Percentiles rank a stretch among this genome's conserved stretches.
Evolutionary conservation across 2,113 vertebrate genomes (phyloP).

Genomic region (Buteo buteo): DNA sequence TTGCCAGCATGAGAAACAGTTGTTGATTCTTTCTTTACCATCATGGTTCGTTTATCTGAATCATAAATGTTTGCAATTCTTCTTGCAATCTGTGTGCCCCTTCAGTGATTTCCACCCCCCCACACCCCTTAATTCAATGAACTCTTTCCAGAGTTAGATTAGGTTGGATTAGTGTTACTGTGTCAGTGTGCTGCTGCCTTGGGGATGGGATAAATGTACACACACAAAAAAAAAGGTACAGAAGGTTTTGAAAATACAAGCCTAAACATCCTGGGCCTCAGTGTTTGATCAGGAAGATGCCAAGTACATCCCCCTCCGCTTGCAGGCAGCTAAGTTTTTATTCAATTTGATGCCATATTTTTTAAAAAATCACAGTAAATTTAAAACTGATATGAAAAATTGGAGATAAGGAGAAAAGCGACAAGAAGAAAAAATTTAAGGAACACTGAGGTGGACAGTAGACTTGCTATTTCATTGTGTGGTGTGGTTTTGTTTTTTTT

Average conservation of each 20-base stretch:
- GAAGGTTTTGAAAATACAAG: neutral
- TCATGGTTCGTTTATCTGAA: neutral
- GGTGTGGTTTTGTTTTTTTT: neutral
- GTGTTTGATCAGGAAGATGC: neutral
- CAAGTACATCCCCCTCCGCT: neutral
- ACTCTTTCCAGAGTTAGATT: neutral
- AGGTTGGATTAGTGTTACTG: neutral
- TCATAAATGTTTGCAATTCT: neutral
- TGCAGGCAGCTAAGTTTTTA: neutral
- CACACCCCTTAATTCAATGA: neutral
- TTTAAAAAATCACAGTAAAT: neutral
- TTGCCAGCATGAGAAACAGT: constrained; percentile 43
- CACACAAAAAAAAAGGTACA: neutral
- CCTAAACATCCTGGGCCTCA: neutral
- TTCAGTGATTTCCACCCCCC: neutral
- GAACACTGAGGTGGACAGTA: neutral
- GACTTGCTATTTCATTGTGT: neutral
- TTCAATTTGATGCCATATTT: neutral
- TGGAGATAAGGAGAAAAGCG: neutral
- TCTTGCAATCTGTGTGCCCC: neutral
- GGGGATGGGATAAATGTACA: neutral
- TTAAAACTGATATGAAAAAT: neutral
- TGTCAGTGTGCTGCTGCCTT: neutral
- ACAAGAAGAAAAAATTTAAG: neutral
- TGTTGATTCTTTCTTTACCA: neutral